Evolutionary conservation across 2,113 vertebrate species (phyloP).

Genomic region (Todiramphus chloris): DNA sequence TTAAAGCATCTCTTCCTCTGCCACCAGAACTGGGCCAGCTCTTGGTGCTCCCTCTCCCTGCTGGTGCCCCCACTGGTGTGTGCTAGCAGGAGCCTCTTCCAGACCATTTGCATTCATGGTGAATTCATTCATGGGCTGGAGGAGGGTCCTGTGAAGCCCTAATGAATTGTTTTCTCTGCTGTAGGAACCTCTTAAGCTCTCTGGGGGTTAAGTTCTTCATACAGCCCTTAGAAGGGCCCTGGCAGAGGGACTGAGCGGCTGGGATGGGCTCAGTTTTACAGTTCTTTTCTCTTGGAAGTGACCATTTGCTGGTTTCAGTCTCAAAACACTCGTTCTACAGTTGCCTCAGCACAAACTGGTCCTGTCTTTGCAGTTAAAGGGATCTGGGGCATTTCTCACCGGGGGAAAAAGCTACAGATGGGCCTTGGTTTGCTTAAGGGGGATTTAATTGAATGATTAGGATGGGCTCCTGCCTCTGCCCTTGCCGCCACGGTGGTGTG

Average conservation of each 20-base stretch:
- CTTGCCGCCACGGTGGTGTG: neutral
- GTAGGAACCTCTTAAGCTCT: fast-evolving
- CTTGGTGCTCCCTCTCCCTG: neutral
- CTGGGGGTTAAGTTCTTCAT: neutral
- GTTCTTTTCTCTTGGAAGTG: neutral
- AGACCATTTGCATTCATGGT: fast-evolving
- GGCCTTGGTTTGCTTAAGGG: neutral
- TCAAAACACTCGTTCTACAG: neutral
- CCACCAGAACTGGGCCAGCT: neutral
- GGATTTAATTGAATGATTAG: fast-evolving
- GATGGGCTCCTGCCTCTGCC: neutral
- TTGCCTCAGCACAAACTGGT: neutral
- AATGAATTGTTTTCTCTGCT: neutral
- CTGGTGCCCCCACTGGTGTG: too few species aligned
- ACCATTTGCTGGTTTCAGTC: neutral
- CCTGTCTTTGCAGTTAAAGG: too few species aligned
- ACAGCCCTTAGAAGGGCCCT: fast-evolving
- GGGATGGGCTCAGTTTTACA: neutral
- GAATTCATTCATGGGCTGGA: neutral
- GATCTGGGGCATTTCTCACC: neutral
- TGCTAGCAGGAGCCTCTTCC: neutral
- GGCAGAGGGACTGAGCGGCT: neutral
- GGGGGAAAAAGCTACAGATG: fast-evolving
- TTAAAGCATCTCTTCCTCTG: neutral
- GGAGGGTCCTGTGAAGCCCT: neutral